Conservation (phyloP, 2,888 invertebrate genomes). For the Punctoribates punctum region DNA sequence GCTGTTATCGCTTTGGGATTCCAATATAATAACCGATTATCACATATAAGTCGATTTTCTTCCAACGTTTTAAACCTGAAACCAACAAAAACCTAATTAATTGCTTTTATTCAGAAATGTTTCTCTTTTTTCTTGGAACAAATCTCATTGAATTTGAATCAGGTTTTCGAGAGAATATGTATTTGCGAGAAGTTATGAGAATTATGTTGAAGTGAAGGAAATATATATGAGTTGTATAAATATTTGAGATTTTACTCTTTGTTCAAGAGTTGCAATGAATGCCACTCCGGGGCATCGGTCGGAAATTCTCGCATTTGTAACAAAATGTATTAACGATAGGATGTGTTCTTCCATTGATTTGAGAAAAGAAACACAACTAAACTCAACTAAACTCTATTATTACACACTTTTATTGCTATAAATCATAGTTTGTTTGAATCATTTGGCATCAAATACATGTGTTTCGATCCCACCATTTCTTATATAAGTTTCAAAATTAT, state of each 20-base stretch:
- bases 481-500: not conserved
- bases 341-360: slow-evolving; percentile 24
- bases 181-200: not conserved
- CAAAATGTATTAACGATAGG: not conserved
- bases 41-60: not conserved
- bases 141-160: slow-evolving; percentile 7
- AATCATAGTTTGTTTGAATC: slow-evolving; percentile 34
- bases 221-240: slow-evolving; percentile 5
- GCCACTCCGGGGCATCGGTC: slow-evolving; percentile 11
- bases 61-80: not conserved
- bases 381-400: slow-evolving; percentile 28
- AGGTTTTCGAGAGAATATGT: not conserved
- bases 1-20: not conserved
- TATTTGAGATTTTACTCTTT: slow-evolving; percentile 23
- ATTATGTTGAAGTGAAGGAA: slow-evolving; percentile 10
- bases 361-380: slow-evolving; percentile 20
- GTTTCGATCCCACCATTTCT: not conserved
- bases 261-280: slow-evolving; percentile 14
- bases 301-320: slow-evolving; percentile 17
- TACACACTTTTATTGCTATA: slow-evolving; percentile 24
- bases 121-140: slow-evolving; percentile 1
- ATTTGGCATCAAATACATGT: slow-evolving; percentile 25
- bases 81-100: not conserved
- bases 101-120: not conserved
- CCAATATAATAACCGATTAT: not conserved